phyloP scores from a whole-genome alignment of 2,797 vertebrate genomes.

The Triplophysa bombifrons region DNA sequence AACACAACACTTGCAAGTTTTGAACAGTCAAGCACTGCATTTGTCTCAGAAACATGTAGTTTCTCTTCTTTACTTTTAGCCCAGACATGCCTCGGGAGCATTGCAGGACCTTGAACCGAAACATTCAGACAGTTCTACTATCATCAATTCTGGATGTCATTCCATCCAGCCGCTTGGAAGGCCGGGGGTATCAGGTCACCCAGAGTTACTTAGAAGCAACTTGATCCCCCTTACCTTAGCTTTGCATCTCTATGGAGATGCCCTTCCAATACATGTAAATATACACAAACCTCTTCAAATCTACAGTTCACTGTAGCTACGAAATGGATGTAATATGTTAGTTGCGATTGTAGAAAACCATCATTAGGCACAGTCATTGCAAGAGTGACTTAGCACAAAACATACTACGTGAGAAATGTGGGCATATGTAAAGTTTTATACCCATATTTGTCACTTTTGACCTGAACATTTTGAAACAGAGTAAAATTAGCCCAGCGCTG shows the following conservation, averaged over 20 bases:
- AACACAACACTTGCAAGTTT: not conserved
- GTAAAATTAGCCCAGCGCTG: conserved; percentile 57
- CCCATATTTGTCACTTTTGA: conserved; percentile 22
- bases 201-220: conserved; percentile 77
- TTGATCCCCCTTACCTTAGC: conserved; percentile 55
- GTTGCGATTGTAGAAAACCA: no score
- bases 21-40: not conserved
- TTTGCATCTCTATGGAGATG: conserved; percentile 12
- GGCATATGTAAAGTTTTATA: not conserved
- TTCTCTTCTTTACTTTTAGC: not conserved
- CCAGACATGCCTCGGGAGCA: conserved; percentile 55
- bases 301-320: not conserved
- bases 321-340: no score
- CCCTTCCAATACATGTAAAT: conserved; percentile 54
- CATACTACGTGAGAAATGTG: not conserved
- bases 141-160: conserved; percentile 64
- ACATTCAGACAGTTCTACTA: conserved; percentile 67
- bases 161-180: conserved; percentile 63
- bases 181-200: conserved; percentile 62
- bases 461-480: conserved; percentile 28
- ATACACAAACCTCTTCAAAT: conserved; percentile 51
- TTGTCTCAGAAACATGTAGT: not conserved
- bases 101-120: conserved; percentile 59
- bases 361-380: not conserved
- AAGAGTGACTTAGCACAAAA: not conserved